Evolutionary conservation across 1,140 invertebrate species (phyloP).

Genomic region (Drosophila santomea): DNA sequence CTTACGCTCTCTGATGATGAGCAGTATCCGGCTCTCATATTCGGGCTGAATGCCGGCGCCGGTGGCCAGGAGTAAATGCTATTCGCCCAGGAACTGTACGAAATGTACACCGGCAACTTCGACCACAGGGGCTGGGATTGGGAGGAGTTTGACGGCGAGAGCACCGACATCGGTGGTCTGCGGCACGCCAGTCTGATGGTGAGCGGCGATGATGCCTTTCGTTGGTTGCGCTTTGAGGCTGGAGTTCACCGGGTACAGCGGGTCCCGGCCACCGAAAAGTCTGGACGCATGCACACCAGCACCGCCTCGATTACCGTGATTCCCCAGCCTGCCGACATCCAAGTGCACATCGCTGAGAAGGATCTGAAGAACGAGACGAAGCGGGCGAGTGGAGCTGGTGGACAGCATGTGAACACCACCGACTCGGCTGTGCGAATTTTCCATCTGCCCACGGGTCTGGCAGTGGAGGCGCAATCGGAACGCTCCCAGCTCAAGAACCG

Average conservation of each 20-base stretch:
- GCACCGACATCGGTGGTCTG: conserved; percentile 88
- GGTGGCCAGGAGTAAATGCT: conserved; percentile 99
- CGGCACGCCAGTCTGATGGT: conserved; percentile 89
- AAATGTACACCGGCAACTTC: conserved; percentile 93
- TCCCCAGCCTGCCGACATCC: conserved; percentile 92
- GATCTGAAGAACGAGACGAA: conserved; percentile 96
- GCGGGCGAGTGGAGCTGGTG: conserved; percentile 95
- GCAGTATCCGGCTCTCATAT: conserved; percentile 86
- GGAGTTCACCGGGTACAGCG: conserved; percentile 98
- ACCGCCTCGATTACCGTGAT: conserved; percentile 95
- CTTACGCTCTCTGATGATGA: conserved; percentile 85
- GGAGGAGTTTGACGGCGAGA: conserved; percentile 88
- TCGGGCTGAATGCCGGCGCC: conserved; percentile 96
- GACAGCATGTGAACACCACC: conserved; percentile 98
- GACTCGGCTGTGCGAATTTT: conserved; percentile 96
- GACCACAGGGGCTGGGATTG: conserved; percentile 91
- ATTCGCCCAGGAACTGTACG: conserved; percentile 93
- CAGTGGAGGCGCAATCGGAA: conserved; percentile 92
- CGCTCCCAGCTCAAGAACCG: conserved; percentile 94
- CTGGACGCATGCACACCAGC: conserved; percentile 97
- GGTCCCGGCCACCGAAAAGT: conserved; percentile 95
- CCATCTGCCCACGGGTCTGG: conserved; percentile 92
- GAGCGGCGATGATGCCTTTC: conserved; percentile 87
- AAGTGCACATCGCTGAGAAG: conserved; percentile 86
- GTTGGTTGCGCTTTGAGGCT: conserved; percentile 92